phyloP scores from a whole-genome alignment of 2,797 vertebrate genomes.

The Lagocephalus sceleratus region DNA sequence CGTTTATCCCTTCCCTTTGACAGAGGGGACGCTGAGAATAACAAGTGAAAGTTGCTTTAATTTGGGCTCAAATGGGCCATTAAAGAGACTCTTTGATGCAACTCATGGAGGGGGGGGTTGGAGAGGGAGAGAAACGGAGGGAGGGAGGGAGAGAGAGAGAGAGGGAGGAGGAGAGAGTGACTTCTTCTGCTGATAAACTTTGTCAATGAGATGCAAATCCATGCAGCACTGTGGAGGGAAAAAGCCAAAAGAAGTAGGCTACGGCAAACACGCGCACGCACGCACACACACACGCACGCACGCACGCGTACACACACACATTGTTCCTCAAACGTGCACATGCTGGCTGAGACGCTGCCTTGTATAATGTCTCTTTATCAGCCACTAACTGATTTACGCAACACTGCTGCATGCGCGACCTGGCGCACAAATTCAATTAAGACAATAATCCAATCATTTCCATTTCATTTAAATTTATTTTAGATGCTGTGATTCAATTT shows the following conservation, averaged over 20 bases:
- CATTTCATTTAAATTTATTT: too few species aligned
- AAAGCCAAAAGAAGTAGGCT: constrained; percentile 28
- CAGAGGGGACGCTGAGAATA: constrained; percentile 14
- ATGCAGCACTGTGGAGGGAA: constrained; percentile 51
- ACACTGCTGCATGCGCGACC: constrained; percentile 25
- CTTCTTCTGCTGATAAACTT: constrained; percentile 49
- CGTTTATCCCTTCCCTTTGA: constrained; percentile 27
- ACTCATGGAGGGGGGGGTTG: background rate
- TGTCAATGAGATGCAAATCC: constrained; percentile 71
- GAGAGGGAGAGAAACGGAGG: too few species aligned
- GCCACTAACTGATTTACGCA: constrained; percentile 32
- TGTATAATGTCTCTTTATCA: constrained; percentile 36
- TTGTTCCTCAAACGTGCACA: constrained; percentile 22
- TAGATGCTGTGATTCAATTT: too few species aligned
- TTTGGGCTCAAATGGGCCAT: constrained; percentile 23
- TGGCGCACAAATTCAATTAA: constrained; percentile 55
- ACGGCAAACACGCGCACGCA: constrained; percentile 3
- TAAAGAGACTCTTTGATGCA: constrained; percentile 34
- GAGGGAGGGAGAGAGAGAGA: too few species aligned
- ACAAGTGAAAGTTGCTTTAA: constrained; percentile 16
- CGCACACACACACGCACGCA: background rate
- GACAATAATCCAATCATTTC: constrained; percentile 29
- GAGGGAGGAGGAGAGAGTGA: constrained; percentile 2
- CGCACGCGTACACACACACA: constrained; percentile 3
- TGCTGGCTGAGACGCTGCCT: constrained; percentile 19